These are phyloP conservation scores for Ancistrus triradiatus DNA, from an alignment of 2,113 vertebrate species.

Conservation along the genomic window DNA sequence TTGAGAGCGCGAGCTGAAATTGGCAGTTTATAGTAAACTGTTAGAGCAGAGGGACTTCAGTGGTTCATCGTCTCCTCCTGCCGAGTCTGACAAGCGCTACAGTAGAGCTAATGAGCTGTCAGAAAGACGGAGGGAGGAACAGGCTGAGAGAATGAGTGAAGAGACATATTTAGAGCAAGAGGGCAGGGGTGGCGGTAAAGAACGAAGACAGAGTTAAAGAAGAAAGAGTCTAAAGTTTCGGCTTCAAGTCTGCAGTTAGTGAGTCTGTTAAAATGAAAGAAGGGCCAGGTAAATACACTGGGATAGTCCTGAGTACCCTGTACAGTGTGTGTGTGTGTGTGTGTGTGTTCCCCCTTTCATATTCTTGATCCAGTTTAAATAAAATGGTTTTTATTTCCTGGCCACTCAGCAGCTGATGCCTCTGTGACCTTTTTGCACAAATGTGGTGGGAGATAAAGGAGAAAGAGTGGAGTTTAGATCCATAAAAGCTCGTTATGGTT, in stretches of 20 bases:
- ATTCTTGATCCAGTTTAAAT: background rate
- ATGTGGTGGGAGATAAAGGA: background rate
- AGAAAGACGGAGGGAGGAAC: background rate
- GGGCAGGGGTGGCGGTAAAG: no score
- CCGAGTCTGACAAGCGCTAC: conserved; percentile 12
- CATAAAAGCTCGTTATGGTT: background rate
- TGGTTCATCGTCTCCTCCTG: background rate
- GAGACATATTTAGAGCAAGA: background rate
- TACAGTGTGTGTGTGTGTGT: no score
- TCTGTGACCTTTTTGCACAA: background rate
- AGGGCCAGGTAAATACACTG: no score
- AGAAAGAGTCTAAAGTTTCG: no score
- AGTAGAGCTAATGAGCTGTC: conserved; percentile 34
- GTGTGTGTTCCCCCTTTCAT: background rate
- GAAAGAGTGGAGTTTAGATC: background rate
- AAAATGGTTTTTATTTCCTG: background rate
- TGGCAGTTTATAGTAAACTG: conserved; percentile 8
- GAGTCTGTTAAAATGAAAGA: no score
- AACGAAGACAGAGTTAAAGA: conserved; percentile 11
- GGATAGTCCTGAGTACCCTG: no score
- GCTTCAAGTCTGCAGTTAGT: no score
- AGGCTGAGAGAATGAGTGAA: background rate
- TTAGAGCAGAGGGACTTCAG: conserved; percentile 8
- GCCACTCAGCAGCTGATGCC: background rate
- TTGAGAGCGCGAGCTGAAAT: background rate